phyloP scores from a whole-genome alignment of 2,888 invertebrate species.

The Papilio demoleus region DNA sequence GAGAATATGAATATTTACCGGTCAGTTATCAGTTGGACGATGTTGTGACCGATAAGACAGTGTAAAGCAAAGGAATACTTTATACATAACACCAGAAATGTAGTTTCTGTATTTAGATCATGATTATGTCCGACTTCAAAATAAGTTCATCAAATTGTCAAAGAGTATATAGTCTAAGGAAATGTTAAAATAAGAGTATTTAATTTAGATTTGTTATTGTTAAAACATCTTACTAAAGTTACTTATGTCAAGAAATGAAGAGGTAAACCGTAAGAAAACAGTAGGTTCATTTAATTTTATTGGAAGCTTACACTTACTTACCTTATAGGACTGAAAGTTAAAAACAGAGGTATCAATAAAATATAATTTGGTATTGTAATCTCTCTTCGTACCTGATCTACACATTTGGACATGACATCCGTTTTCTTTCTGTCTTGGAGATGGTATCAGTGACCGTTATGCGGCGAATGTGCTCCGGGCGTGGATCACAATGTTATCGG shows the following conservation, averaged over 20 bases:
- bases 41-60: constrained; percentile 17
- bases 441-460: constrained; percentile 54
- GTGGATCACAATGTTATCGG: constrained; percentile 52
- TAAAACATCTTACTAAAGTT: no score
- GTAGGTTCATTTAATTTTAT: no score
- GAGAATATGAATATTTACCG: constrained; percentile 5
- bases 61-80: neutral
- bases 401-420: constrained; percentile 52
- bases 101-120: neutral
- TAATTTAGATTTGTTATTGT: no score
- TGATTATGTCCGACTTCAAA: neutral
- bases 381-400: constrained; percentile 41
- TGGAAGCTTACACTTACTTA: no score
- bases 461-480: constrained; percentile 46
- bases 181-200: neutral
- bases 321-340: neutral
- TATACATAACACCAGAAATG: neutral
- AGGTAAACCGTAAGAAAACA: no score
- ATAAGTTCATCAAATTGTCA: neutral
- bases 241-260: neutral
- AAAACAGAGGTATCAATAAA: neutral
- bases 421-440: constrained; percentile 56
- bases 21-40: constrained; percentile 12
- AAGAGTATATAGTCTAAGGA: neutral
- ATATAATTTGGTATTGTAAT: neutral